Evolutionary conservation across 2,888 invertebrate genomes (phyloP).

Genomic region (Congeria kusceri): DNA sequence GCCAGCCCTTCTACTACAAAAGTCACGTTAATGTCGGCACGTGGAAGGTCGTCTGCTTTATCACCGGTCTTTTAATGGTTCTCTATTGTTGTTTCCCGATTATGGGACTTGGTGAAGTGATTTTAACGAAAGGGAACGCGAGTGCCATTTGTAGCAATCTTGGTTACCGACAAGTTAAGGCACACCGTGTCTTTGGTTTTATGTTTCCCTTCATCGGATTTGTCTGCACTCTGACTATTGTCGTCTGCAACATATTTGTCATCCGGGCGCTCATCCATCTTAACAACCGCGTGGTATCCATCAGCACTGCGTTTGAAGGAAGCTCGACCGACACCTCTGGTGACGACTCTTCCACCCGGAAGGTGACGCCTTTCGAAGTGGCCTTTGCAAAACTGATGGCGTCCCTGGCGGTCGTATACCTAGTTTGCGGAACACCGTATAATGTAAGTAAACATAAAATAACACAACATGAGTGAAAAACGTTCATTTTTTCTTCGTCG

Average conservation of each 20-base stretch:
- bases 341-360: not conserved
- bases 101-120: conserved; percentile 44
- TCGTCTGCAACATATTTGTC: conserved; percentile 36
- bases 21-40: conserved; percentile 31
- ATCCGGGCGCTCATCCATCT: conserved; percentile 43
- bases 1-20: conserved; percentile 53
- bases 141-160: conserved; percentile 31
- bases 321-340: conserved; percentile 1
- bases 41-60: conserved; percentile 40
- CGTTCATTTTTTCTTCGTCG: no score
- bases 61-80: conserved; percentile 41
- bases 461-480: no score
- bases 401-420: conserved; percentile 45
- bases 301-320: not conserved
- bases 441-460: conserved; percentile 42
- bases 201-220: conserved; percentile 33
- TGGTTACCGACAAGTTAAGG: conserved; percentile 5
- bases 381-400: conserved; percentile 61
- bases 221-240: conserved; percentile 25
- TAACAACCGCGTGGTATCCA: conserved; percentile 25
- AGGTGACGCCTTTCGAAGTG: conserved; percentile 50
- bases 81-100: conserved; percentile 16
- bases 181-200: conserved; percentile 37
- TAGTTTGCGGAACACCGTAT: conserved; percentile 48
- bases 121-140: not conserved